phyloP scores from a whole-genome alignment of 2,888 invertebrate genomes.

The Macrophya annulata region DNA sequence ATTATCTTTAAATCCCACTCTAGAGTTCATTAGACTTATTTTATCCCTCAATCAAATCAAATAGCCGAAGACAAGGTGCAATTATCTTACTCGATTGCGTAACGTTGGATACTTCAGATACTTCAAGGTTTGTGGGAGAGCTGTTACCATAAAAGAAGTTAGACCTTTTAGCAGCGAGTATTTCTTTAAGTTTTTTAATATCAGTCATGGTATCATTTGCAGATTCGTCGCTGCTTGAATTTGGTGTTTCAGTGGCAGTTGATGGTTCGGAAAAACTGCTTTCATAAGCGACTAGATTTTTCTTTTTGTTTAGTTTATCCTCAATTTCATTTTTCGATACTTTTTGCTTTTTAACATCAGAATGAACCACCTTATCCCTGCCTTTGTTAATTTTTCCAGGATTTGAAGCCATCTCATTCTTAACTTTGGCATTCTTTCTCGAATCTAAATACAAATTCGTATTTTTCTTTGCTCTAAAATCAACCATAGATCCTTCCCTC shows the following conservation, averaged over 20 bases:
- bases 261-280: conserved; percentile 55
- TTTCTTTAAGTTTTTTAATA: conserved; percentile 67
- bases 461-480: conserved; percentile 18
- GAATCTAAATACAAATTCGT: conserved; percentile 36
- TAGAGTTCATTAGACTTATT: not conserved
- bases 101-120: conserved; percentile 43
- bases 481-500: not conserved
- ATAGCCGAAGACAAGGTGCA: not conserved
- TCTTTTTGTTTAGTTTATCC: not conserved
- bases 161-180: conserved; percentile 67
- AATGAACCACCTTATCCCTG: not conserved
- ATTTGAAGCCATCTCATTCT: not conserved
- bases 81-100: conserved; percentile 56
- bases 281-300: conserved; percentile 22
- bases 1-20: not conserved
- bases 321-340: not conserved
- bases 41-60: not conserved
- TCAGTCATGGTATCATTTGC: conserved; percentile 63
- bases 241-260: conserved; percentile 55
- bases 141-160: conserved; percentile 69
- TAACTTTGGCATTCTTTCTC: not conserved
- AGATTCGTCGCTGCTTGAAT: conserved; percentile 62
- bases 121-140: conserved; percentile 56
- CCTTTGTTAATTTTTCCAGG: not conserved
- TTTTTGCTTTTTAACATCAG: conserved; percentile 19